Percentiles rank a stretch among this genome's conserved stretches.
phyloP scores from a whole-genome alignment of 2,797 vertebrate species.

The Sebastiscus albofasciatus region DNA sequence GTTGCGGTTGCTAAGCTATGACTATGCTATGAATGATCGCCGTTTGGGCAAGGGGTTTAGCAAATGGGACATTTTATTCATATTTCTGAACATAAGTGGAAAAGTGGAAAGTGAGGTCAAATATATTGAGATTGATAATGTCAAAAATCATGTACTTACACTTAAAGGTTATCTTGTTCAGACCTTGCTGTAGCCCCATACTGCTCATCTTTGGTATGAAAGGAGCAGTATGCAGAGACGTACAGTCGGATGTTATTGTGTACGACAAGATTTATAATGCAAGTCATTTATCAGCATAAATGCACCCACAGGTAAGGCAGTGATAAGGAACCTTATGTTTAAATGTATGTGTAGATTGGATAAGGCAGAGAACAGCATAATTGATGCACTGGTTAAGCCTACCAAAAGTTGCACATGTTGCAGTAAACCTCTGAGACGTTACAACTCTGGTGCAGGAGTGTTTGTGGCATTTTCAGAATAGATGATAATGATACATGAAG shows the following conservation, averaged over 20 bases:
- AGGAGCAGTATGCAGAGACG: neutral
- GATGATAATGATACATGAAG: neutral
- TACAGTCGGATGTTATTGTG: neutral
- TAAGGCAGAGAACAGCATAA: neutral
- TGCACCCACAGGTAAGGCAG: neutral
- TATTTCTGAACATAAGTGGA: neutral
- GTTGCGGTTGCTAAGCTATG: neutral
- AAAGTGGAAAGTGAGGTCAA: neutral
- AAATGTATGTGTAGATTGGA: constrained; percentile 4
- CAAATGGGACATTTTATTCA: neutral
- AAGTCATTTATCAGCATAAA: constrained; percentile 27
- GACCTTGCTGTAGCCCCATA: neutral
- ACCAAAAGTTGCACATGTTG: neutral
- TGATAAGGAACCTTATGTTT: constrained; percentile 15
- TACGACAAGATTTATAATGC: constrained; percentile 12
- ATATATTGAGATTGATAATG: neutral
- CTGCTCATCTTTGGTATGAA: neutral
- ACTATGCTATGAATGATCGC: neutral
- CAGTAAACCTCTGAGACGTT: neutral
- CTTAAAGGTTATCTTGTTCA: neutral
- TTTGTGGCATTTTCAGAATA: neutral
- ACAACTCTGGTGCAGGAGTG: neutral
- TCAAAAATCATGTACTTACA: neutral
- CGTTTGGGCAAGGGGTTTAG: neutral
- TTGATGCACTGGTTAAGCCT: neutral